These are phyloP conservation scores for Eumeta japonica DNA, from an alignment of 1,140 invertebrate species.

Conservation along the genomic window DNA sequence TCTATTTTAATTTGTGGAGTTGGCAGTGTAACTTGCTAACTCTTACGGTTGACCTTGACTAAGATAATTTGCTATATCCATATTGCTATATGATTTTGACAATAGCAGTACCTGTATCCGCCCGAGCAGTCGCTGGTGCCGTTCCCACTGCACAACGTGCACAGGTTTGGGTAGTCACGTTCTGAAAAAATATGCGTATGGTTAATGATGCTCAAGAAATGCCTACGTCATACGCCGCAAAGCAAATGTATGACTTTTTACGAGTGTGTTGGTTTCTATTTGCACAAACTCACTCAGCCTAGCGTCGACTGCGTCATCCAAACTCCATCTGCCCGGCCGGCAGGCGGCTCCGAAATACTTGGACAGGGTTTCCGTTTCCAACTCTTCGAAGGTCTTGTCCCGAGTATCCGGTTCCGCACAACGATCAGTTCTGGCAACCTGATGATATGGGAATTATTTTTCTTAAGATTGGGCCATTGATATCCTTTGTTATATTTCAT, in stretches of 20 bases:
- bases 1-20: background rate
- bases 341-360: slow-evolving; percentile 64
- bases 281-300: slow-evolving; percentile 59
- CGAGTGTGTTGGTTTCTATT: background rate
- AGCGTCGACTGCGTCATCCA: slow-evolving; percentile 52
- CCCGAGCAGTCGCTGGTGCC: slow-evolving; percentile 23
- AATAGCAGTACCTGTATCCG: slow-evolving; percentile 14
- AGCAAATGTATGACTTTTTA: background rate
- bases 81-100: background rate
- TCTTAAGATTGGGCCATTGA: background rate
- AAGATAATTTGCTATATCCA: background rate
- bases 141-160: slow-evolving; percentile 32
- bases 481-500: slow-evolving; percentile 2
- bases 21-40: too few species aligned
- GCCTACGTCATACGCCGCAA: background rate
- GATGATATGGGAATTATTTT: slow-evolving; percentile 2
- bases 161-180: slow-evolving; percentile 31
- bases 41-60: too few species aligned
- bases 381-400: slow-evolving; percentile 50
- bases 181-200: slow-evolving; percentile 22
- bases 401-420: slow-evolving; percentile 20
- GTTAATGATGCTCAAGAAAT: too few species aligned
- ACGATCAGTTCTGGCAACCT: slow-evolving; percentile 34
- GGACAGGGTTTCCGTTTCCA: slow-evolving; percentile 56
- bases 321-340: slow-evolving; percentile 66